A percentile compares a stretch with the other conserved stretches of the same genome.
Conservation (phyloP, 2,888 invertebrate species). For the Sphaeridia pumilis region DNA sequence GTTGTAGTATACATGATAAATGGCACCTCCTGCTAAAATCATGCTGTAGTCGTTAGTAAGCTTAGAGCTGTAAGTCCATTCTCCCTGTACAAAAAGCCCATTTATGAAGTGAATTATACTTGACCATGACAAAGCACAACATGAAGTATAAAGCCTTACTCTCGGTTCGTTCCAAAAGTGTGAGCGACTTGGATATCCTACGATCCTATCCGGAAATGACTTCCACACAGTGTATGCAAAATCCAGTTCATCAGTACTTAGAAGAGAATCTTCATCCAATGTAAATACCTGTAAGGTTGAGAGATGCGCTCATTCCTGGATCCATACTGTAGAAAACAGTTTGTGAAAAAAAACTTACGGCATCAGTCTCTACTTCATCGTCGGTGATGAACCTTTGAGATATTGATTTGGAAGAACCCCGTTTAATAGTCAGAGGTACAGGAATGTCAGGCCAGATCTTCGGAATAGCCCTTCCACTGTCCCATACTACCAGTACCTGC, state of each 20-base stretch:
- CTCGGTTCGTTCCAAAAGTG: conserved; percentile 94
- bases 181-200: conserved; percentile 85
- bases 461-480: conserved; percentile 58
- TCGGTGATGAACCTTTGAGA: conserved; percentile 81
- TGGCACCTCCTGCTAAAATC: conserved; percentile 84
- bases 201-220: conserved; percentile 86
- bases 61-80: conserved; percentile 92
- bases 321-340: no score
- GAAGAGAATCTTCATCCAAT: conserved; percentile 80
- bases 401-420: conserved; percentile 51
- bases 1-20: conserved; percentile 89
- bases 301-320: no score
- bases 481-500: conserved; percentile 68
- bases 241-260: conserved; percentile 85
- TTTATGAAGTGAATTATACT: no score
- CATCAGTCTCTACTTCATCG: conserved; percentile 51
- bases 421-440: conserved; percentile 42
- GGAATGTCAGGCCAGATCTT: conserved; percentile 53
- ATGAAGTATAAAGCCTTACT: conserved; percentile 43
- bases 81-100: conserved; percentile 52
- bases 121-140: no score
- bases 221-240: conserved; percentile 91
- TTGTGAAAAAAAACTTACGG: no score
- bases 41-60: conserved; percentile 95
- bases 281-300: conserved; percentile 72